A percentile compares a stretch with the other conserved stretches of the same genome.
These are phyloP conservation scores for Botia kubotai DNA, from an alignment of 2,797 vertebrate species.

Conservation along the genomic window DNA sequence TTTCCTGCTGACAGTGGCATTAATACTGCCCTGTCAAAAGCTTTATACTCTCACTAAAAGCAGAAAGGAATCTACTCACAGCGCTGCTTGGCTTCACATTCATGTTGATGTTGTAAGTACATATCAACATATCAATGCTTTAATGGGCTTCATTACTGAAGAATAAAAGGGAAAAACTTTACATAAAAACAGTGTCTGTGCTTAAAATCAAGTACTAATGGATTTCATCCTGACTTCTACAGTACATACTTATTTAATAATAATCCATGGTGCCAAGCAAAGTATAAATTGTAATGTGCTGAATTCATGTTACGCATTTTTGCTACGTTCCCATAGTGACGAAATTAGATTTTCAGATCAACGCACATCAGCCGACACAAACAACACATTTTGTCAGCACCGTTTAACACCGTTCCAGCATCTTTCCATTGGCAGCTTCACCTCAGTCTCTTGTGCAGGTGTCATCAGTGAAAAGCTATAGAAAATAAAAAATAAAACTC, in stretches of 20 bases:
- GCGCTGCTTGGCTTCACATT: neutral
- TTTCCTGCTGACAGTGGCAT: neutral
- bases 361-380: constrained; percentile 24
- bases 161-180: neutral
- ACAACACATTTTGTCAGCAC: constrained; percentile 37
- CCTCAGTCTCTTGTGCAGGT: constrained; percentile 9
- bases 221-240: neutral
- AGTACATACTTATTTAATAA: neutral
- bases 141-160: neutral
- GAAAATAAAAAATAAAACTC: neutral
- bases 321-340: neutral
- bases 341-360: constrained; percentile 39
- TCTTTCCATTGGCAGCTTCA: constrained; percentile 34
- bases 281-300: neutral
- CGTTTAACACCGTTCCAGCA: constrained; percentile 10
- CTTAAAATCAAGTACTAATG: neutral
- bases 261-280: neutral
- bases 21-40: neutral
- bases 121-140: neutral
- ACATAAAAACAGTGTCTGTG: neutral
- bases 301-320: neutral
- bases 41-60: neutral
- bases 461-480: constrained; percentile 1
- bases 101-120: neutral
- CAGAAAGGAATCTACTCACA: neutral